A percentile compares a stretch with the other conserved stretches of the same genome.
Conservation (phyloP, 2,888 invertebrate species). For the Netelia fuscicornis region DNA sequence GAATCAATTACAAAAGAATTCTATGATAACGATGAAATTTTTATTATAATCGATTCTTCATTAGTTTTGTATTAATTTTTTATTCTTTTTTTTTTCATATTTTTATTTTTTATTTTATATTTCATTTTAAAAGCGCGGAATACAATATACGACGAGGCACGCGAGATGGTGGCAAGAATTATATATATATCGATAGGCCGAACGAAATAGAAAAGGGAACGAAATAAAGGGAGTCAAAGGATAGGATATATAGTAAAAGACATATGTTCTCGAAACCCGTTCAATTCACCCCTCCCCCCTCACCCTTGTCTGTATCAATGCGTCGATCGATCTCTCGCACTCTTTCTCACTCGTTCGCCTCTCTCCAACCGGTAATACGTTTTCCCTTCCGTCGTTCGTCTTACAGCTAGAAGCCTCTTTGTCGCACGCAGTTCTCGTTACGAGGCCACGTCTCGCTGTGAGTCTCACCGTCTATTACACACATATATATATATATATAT, state of each 20-base stretch:
- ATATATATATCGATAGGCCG: neutral
- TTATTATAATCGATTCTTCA: neutral
- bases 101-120: neutral
- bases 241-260: conserved; percentile 6
- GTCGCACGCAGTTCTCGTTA: conserved; percentile 42
- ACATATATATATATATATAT: neutral
- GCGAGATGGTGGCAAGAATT: conserved; percentile 3
- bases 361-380: conserved; percentile 16
- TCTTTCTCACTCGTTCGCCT: neutral
- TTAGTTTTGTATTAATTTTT: neutral
- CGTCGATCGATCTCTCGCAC: conserved; percentile 50
- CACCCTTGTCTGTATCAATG: conserved; percentile 39
- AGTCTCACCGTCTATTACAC: neutral
- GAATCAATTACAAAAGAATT: too few relatives aligned
- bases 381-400: conserved; percentile 28
- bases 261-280: conserved; percentile 40
- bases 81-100: neutral
- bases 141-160: neutral
- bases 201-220: neutral
- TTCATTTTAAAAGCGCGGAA: neutral
- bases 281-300: conserved; percentile 10
- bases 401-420: conserved; percentile 14
- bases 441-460: neutral
- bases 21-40: neutral
- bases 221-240: conserved; percentile 12